Evolutionary conservation across 2,113 vertebrate species (phyloP), one percentile per base, ranked within the genome.

Genomic region (Caracal caracal): DNA sequence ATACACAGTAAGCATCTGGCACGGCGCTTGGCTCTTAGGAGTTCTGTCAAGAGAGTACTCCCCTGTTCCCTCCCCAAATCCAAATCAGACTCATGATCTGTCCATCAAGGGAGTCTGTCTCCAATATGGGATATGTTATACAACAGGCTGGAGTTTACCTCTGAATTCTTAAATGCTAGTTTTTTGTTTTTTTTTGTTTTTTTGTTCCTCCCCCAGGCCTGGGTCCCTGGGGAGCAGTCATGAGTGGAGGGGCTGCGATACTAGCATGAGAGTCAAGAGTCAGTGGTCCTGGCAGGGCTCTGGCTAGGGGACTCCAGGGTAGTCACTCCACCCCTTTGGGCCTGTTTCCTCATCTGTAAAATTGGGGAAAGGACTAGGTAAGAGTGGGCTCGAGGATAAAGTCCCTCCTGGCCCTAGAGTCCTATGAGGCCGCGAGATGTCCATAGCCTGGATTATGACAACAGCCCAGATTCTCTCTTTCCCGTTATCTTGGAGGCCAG

Each of bases 321-420:
- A 13, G 71, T 78, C 0, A 30, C 15, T 85, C 78, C 0, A 6
- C 15, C 17, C 22, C 10, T 63, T n/a, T 24, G 56, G 1, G 35
- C 71, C 59, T 78, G 35, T 30, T 68, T 85, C 95, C 83, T 97
- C 92, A 94, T 92, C 96, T 96, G 80, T 92, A 95, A 95, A 90
- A 84, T 22, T 12, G 86, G 61, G 47, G 10, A 85, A 37, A 10
- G 12, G 33, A 49, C 16, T 10, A 35, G n/a, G 1, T 24, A 88
- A 51, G 9, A 30, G 35, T 35, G 66, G 71, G 49, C 47, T 33
- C 37, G 33, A 51, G 63, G 49, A 76, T 68, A 51, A 80, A 37
- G 9, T 53, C 49, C 87, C 33, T 43, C n/a, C 87, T 59, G 37
- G 13, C 35, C 56, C 68, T 73, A 16, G 82, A 35, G 65, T 35